These are phyloP conservation scores for Seira sanloemensis DNA, from an alignment of 2,888 invertebrate species.

Conservation along the genomic window DNA sequence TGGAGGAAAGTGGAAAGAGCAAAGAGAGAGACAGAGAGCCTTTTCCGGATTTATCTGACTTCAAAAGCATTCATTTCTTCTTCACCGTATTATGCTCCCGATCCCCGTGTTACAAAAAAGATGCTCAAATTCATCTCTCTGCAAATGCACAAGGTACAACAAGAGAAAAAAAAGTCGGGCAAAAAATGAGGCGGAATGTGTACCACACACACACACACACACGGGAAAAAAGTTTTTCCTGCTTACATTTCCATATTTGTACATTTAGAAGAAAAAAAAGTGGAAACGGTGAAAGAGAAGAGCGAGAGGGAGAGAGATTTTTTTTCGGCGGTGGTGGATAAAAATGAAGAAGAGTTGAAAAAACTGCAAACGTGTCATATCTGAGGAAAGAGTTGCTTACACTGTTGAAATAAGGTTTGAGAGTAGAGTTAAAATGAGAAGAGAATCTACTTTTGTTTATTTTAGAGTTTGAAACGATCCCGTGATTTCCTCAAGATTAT, in stretches of 20 bases:
- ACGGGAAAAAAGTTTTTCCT: neutral
- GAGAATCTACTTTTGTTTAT: neutral
- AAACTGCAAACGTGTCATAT: constrained; percentile 17
- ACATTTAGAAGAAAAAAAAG: neutral
- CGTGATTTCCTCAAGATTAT: neutral
- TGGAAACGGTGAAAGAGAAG: neutral
- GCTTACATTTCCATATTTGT: constrained; percentile 17
- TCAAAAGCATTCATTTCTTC: neutral
- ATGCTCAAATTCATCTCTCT: neutral
- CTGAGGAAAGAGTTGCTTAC: neutral
- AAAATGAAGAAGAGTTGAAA: neutral
- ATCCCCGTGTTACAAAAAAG: too few species aligned
- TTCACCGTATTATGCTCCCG: neutral
- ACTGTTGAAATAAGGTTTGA: neutral
- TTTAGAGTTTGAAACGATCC: neutral
- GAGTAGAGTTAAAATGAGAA: neutral
- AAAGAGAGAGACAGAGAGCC: too few species aligned
- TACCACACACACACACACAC: neutral
- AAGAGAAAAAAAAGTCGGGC: constrained; percentile 11
- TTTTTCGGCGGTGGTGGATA: neutral
- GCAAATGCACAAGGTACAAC: neutral
- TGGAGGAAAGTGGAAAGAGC: too few species aligned
- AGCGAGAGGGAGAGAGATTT: neutral
- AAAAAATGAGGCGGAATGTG: constrained; percentile 5
- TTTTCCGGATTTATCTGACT: constrained; percentile 3